Percentiles rank a stretch among this genome's conserved stretches.
These are phyloP conservation scores for Fragum whitleyi DNA, from an alignment of 2,888 invertebrate species.

Conservation along the genomic window DNA sequence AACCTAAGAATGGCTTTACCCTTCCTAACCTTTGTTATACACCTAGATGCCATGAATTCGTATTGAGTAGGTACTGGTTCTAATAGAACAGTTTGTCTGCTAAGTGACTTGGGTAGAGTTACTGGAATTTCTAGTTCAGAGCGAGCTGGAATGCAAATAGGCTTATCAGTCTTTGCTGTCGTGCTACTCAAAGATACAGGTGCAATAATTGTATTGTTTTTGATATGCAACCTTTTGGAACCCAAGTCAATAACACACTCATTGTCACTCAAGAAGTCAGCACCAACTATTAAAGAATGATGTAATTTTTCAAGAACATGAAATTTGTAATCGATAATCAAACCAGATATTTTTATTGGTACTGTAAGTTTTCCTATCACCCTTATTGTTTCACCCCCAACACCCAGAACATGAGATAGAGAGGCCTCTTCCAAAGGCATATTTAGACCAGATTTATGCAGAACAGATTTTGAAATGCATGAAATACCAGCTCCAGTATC, in stretches of 20 bases:
- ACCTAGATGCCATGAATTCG: background rate
- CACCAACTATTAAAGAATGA: conserved; percentile 19
- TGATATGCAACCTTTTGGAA: background rate
- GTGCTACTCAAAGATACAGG: background rate
- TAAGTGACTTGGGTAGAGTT: background rate
- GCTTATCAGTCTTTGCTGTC: conserved; percentile 4
- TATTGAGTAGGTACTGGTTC: too few relatives aligned
- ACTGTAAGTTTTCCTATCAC: conserved; percentile 8
- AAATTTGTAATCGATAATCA: background rate
- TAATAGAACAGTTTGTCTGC: background rate
- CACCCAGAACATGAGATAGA: conserved; percentile 1
- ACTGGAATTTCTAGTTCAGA: conserved; percentile 10
- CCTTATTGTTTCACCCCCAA: background rate
- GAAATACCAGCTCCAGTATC: too few relatives aligned
- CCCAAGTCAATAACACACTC: too few relatives aligned
- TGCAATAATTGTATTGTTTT: background rate
- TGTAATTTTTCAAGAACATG: conserved; percentile 25
- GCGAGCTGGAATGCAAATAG: conserved; percentile 17
- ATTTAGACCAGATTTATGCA: background rate
- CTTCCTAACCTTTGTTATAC: background rate
- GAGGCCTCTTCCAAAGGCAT: background rate
- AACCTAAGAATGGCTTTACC: background rate
- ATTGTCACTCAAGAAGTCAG: conserved; percentile 17
- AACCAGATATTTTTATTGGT: background rate
- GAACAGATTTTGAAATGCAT: conserved; percentile 9